Base-by-base conservation (phyloP, 1,140 invertebrate species). In the Lanistes nyassanus region DNA sequence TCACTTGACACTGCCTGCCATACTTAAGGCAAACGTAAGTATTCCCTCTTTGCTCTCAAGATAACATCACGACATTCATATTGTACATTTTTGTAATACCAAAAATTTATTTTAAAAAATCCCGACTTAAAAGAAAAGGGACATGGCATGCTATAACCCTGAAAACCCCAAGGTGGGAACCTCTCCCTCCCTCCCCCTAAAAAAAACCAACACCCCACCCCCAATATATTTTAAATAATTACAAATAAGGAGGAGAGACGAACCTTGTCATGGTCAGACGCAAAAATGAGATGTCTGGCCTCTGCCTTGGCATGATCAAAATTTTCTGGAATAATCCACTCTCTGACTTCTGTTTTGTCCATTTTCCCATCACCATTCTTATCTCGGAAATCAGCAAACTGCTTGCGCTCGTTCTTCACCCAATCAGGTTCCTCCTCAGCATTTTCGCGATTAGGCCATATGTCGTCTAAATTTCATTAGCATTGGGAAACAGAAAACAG, bases 281-380 rank as follows among this genome's bases (percentile, higher is more conserved):
- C 97, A 88, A 95, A 96, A 80, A 99, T 94, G 42, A 99, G 92
- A 91, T 99, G 98, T 75, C 95, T 93, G 0, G 97, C 93, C 90
- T 99, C 98, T 0, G 96, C 97, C 82, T 97, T 95, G 6, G 97
- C 95, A 89, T 99, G 97, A 91, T 99, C 97, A 89, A 97, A 99
- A 89, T 99, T 96, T 21, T 94, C 91, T 2, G 98, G 98, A 73
- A 97, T 93, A 78, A 99, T 98, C 98, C 98, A 99, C 56, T 94
- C 92, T 86, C 87, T 86, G 80, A 95, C 94, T 90, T 99, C 98
- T 64, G 94, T 92, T 77, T 92, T 91, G 84, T 98, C 94, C 91
- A 99, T 92, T 82, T 92, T 95, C 11, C 97, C 97, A 91, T 99
- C 96, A 36, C 92, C 92, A 89, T 97, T 92, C 85, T 94, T 94